Evolutionary conservation across 2,113 vertebrate genomes (phyloP), one percentile per base, ranked within the genome.

Genomic region (Oncorhynchus mykiss): DNA sequence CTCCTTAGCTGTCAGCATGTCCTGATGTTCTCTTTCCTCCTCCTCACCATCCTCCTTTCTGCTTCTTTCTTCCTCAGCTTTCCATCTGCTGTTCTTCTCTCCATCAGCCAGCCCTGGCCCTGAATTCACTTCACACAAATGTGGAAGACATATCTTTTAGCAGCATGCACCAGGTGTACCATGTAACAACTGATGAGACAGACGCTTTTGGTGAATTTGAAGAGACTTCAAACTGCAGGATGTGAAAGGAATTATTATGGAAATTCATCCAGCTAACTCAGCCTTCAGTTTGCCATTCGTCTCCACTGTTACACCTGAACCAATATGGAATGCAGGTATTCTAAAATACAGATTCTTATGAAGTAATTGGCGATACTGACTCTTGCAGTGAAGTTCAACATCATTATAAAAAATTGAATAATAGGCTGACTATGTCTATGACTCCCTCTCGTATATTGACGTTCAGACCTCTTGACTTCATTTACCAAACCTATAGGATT

Each of bases 401-500:
- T 14, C 18, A 18, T 57, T 18, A 57, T 57, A 57, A 11, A 1
- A 11, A 11, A 20, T 0, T 0, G 25, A 70, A 78, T 74, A 70
- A n/a, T 49, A 72, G 54, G 13, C 29, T 67, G 8, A 70, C 24
- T 66, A 80, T 31, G 20, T 71, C 70, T 57, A 59, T 77, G 76
- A 77, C 25, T 75, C 68, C 70, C n/a, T 22, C 69, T 31, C 65
- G 16, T 54, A 18, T 18, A 54, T 54, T 16, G 51, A 13, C 51
- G 1, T 54, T 54, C 14, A 16, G 51, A 18, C 51, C 12, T 13
- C 51, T 13, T 54, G 16, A 70, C 39, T 84, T 49, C 60, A 62
- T 66, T 60, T 25, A 73, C 71, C 68, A 82, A 82, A 83, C 75
- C 77, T 87, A 82, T 80, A 82, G 78, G 78, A 81, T 75, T 65